Percentiles rank a stretch among this genome's conserved stretches.
Evolutionary conservation across 2,113 vertebrate genomes (phyloP).

Genomic region (Ptychochromis oligacanthus): DNA sequence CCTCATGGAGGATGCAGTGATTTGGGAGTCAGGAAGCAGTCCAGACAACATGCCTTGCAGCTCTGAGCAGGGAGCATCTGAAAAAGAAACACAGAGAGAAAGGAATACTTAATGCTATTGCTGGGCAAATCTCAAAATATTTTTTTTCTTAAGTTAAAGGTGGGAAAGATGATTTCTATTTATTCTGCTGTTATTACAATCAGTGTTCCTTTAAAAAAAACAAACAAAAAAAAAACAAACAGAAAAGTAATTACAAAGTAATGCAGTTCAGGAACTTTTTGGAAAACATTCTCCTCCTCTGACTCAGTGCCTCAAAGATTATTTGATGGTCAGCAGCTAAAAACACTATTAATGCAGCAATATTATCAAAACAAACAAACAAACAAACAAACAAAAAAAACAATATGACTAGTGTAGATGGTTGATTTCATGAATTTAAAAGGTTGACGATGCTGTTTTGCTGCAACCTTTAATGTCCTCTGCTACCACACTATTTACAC

Average conservation of each 20-base stretch:
- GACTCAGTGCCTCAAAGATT: not conserved
- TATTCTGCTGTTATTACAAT: not conserved
- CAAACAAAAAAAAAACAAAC: not conserved
- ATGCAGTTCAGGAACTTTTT: not conserved
- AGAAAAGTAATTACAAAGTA: not conserved
- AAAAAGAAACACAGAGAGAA: slow-evolving; percentile 17
- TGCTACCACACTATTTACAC: not conserved
- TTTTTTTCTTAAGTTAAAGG: not conserved
- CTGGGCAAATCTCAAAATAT: not conserved
- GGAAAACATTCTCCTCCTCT: not conserved
- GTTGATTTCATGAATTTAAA: not conserved
- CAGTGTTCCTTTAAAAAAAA: no score
- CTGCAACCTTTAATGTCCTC: not conserved
- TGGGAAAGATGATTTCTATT: not conserved
- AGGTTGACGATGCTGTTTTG: not conserved
- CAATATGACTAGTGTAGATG: not conserved
- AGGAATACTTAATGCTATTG: not conserved
- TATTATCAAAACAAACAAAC: no score
- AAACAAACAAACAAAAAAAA: not conserved
- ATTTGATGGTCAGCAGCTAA: not conserved
- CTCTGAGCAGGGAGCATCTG: slow-evolving; percentile 94
- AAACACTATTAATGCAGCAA: not conserved
- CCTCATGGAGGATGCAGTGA: slow-evolving; percentile 92
- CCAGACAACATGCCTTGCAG: slow-evolving; percentile 97
- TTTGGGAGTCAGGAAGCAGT: slow-evolving; percentile 91